These are phyloP conservation scores for Harpalus rufipes DNA, from an alignment of 2,888 invertebrate genomes.

Conservation along the genomic window DNA sequence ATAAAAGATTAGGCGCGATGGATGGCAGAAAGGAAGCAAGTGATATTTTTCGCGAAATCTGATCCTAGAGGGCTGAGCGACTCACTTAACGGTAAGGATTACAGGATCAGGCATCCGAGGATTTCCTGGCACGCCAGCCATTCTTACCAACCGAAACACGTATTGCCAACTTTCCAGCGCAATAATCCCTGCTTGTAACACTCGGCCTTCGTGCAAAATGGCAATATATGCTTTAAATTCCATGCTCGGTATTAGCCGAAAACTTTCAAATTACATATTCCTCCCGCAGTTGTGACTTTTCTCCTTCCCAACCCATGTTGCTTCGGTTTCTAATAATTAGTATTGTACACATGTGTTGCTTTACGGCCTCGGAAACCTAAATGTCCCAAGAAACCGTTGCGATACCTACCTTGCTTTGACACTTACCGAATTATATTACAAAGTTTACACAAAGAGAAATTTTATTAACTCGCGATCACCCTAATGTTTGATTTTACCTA, in stretches of 20 bases:
- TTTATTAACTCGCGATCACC: no score
- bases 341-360: conserved; percentile 45
- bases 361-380: conserved; percentile 20
- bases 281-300: conserved; percentile 35
- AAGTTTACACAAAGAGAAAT: no score
- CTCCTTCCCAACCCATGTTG: conserved; percentile 4
- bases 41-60: conserved; percentile 61
- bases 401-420: conserved; percentile 11
- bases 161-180: conserved; percentile 65
- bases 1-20: conserved; percentile 61
- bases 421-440: no score
- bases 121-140: conserved; percentile 48
- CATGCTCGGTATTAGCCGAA: conserved; percentile 54
- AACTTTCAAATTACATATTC: conserved; percentile 65
- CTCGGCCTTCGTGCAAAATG: conserved; percentile 51
- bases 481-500: no score
- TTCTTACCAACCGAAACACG: conserved; percentile 65
- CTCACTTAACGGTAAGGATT: conserved; percentile 65
- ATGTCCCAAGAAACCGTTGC: not conserved
- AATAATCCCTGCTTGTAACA: conserved; percentile 63
- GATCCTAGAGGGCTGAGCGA: conserved; percentile 57
- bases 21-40: conserved; percentile 59
- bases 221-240: conserved; percentile 63
- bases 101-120: conserved; percentile 64
- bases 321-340: conserved; percentile 55